Evolutionary conservation across 2,888 invertebrate genomes (phyloP).

Genomic region (Ypsolopha sequella): DNA sequence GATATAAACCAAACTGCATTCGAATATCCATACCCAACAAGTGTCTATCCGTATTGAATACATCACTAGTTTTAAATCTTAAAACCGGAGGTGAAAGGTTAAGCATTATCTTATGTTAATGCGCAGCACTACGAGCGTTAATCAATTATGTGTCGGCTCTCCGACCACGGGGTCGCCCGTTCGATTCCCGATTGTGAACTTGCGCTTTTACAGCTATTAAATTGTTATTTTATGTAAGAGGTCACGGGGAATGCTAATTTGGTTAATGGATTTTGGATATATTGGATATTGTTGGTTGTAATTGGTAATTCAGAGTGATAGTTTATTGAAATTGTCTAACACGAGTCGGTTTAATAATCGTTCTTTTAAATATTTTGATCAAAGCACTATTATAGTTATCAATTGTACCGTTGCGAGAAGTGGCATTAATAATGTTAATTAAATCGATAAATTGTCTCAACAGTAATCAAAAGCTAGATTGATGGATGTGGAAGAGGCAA

Average conservation of each 20-base stretch:
- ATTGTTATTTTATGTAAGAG: slow-evolving; percentile 28
- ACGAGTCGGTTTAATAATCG: no score
- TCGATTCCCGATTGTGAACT: neutral
- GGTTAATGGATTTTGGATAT: neutral
- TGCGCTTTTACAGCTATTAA: slow-evolving; percentile 20
- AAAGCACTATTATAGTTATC: no score
- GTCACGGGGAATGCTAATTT: slow-evolving; percentile 12
- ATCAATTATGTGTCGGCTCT: slow-evolving; percentile 53
- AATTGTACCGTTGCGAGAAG: no score
- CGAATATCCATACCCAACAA: no score
- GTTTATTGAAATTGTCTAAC: no score
- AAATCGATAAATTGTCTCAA: no score
- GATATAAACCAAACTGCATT: no score
- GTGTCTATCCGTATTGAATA: neutral
- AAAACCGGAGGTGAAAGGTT: slow-evolving; percentile 53
- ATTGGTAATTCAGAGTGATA: no score
- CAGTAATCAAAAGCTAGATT: no score
- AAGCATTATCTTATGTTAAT: slow-evolving; percentile 70
- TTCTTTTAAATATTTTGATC: no score
- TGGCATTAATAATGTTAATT: no score
- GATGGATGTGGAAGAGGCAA: no score
- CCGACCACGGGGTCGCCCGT: slow-evolving; percentile 47
- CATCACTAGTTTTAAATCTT: slow-evolving; percentile 34
- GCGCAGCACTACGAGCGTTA: slow-evolving; percentile 52
- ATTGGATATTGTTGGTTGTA: neutral